Percentiles rank a stretch among this genome's conserved stretches.
These are phyloP conservation scores for Ectropis grisescens DNA, from an alignment of 1,140 invertebrate genomes.

Conservation along the genomic window DNA sequence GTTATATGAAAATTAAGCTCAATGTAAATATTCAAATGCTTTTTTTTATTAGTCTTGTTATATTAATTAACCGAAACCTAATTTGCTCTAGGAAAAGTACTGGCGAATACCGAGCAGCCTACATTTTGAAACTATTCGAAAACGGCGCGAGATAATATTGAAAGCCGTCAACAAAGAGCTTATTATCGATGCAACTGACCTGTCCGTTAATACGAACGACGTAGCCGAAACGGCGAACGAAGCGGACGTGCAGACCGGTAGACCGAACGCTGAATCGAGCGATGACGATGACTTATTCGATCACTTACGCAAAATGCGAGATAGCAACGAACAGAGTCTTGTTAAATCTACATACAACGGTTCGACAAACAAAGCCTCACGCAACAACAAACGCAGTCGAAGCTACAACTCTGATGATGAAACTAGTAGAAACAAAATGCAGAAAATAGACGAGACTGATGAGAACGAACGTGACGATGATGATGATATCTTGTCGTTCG, in stretches of 20 bases:
- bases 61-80: too few relatives aligned
- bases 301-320: slow-evolving; percentile 43
- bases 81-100: slow-evolving; percentile 71
- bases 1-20: too few relatives aligned
- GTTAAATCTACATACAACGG: slow-evolving; percentile 9
- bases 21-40: too few relatives aligned
- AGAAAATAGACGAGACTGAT: slow-evolving; percentile 37
- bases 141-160: slow-evolving; percentile 47
- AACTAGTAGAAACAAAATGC: slow-evolving; percentile 31
- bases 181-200: slow-evolving; percentile 21
- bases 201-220: background rate
- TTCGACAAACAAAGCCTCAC: slow-evolving; percentile 1
- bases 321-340: slow-evolving; percentile 14
- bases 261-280: slow-evolving; percentile 28
- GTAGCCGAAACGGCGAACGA: background rate
- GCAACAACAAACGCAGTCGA: slow-evolving; percentile 33
- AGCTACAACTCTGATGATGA: slow-evolving; percentile 32
- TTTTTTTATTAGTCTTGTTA: too few relatives aligned
- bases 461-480: slow-evolving; percentile 21
- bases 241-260: slow-evolving; percentile 1
- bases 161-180: slow-evolving; percentile 52
- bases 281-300: slow-evolving; percentile 53
- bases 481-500: slow-evolving; percentile 53
- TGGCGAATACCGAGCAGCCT: slow-evolving; percentile 74
- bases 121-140: slow-evolving; percentile 49